phyloP scores from a whole-genome alignment of 1,140 invertebrate species.

The Drosophila varians region DNA sequence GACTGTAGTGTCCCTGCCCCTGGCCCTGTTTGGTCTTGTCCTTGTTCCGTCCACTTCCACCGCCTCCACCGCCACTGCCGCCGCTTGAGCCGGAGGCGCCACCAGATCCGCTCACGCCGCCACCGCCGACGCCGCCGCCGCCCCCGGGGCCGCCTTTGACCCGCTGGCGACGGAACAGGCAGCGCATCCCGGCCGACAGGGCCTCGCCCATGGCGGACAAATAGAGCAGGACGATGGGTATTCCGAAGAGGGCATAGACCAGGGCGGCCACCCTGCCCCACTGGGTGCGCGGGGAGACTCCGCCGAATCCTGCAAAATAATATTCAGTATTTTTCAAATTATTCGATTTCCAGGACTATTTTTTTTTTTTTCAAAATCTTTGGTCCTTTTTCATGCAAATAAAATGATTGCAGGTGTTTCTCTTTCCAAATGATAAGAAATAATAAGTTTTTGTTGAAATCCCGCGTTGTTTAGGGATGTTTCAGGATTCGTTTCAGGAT shows the following conservation, averaged over 20 bases:
- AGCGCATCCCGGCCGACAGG: slow-evolving; percentile 84
- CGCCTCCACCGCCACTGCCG: background rate
- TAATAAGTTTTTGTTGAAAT: too few relatives aligned
- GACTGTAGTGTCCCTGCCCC: slow-evolving; percentile 29
- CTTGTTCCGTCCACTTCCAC: slow-evolving; percentile 6
- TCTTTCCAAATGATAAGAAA: too few relatives aligned
- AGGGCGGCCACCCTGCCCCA: slow-evolving; percentile 94
- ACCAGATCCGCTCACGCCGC: slow-evolving; percentile 13
- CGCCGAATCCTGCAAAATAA: slow-evolving; percentile 92
- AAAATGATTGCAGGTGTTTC: too few relatives aligned
- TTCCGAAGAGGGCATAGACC: slow-evolving; percentile 94
- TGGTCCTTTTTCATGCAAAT: too few relatives aligned
- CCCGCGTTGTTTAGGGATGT: too few relatives aligned
- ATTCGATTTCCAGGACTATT: too few relatives aligned
- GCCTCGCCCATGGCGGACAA: slow-evolving; percentile 93
- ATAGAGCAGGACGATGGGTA: slow-evolving; percentile 95
- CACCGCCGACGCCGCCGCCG: slow-evolving; percentile 17
- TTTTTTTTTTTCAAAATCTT: too few relatives aligned
- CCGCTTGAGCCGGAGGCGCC: background rate
- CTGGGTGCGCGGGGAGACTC: slow-evolving; percentile 94
- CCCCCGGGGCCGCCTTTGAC: slow-evolving; percentile 39
- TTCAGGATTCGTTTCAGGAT: too few relatives aligned
- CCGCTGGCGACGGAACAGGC: slow-evolving; percentile 73
- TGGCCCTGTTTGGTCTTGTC: slow-evolving; percentile 33
- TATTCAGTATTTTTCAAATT: background rate